A percentile compares a stretch with the other conserved stretches of the same genome.
These are phyloP conservation scores for Drosophila glabriapex DNA, from an alignment of 2,888 invertebrate genomes.

Conservation along the genomic window DNA sequence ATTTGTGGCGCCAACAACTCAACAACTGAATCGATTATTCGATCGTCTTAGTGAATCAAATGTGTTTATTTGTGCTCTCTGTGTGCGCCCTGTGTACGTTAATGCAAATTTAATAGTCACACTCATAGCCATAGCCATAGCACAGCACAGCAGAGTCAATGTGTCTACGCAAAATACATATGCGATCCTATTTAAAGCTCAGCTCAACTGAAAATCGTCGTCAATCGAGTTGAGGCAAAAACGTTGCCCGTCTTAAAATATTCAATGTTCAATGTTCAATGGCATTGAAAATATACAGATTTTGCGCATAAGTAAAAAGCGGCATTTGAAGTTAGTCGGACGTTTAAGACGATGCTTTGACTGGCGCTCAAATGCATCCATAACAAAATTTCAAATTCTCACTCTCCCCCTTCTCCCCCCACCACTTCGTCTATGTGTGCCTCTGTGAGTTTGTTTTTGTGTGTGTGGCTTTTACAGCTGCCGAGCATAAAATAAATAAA, in stretches of 20 bases:
- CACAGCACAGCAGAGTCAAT: neutral
- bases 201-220: neutral
- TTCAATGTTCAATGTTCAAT: slow-evolving; percentile 11
- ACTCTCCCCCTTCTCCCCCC: neutral
- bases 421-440: neutral
- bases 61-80: slow-evolving; percentile 4
- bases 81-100: slow-evolving; percentile 13
- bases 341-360: slow-evolving; percentile 23
- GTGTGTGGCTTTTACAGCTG: slow-evolving; percentile 49
- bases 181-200: slow-evolving; percentile 19
- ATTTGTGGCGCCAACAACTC: slow-evolving; percentile 49
- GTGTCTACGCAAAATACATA: neutral
- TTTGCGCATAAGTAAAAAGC: slow-evolving; percentile 47
- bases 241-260: neutral
- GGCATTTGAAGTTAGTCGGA: slow-evolving; percentile 63
- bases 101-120: slow-evolving; percentile 44
- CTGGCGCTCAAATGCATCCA: slow-evolving; percentile 23
- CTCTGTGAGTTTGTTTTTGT: neutral
- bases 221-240: neutral
- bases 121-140: neutral
- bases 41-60: slow-evolving; percentile 39
- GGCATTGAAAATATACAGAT: slow-evolving; percentile 60
- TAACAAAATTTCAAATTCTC: neutral
- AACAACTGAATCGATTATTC: slow-evolving; percentile 52
- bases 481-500: slow-evolving; percentile 78